Evolutionary conservation across 2,797 vertebrate species (phyloP), one percentile per base, ranked within the genome.

Genomic region (Gephyroberyx darwinii): DNA sequence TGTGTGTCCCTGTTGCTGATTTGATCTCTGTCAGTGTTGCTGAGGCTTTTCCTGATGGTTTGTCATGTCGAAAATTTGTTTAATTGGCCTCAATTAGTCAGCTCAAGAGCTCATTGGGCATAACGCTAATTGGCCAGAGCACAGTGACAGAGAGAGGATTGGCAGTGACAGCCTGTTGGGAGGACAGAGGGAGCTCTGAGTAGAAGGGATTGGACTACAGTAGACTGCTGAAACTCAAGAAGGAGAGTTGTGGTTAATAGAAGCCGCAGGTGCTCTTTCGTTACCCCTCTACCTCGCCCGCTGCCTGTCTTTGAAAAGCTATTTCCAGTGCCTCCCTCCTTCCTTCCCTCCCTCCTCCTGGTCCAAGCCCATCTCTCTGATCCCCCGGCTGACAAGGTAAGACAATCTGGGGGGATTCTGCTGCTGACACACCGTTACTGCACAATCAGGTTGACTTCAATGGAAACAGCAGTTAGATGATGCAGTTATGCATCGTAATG

Each of bases 271-370:
- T 81, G 69, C 65, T 65, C 67, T 65, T 76, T 69, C 47, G 5
- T 80, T 82, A 80, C 65, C 63, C 72, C 71, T 81, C 63, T 51
- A 55, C 65, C 51, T 84, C 65, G 52, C 59, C 52, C 53, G 64
- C 78, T 78, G 86, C 84, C 72, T 62, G 62, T 81, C 69, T 87
- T 80, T 69, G 80, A 84, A 82, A 86, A 81, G 68, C 81, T 88
- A 84, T 89, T 90, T 88, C 65, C 78, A 83, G 75, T 43, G 35
- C 58, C 59, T 72, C 77, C 66, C 68, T 65, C 41, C 68, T 65
- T 66, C 68, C 52, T 75, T 66, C 75, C 62, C 70, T 55, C 62
- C 60, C 51, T 72, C 71, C 77, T 74, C 62, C 65, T 48, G 50
- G 66, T 63, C 69, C 55, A 62, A 77, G 65, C 59, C 60, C 77